phyloP scores from a whole-genome alignment of 1,140 invertebrate species.

The Pseudomyrmex cubaensis region DNA sequence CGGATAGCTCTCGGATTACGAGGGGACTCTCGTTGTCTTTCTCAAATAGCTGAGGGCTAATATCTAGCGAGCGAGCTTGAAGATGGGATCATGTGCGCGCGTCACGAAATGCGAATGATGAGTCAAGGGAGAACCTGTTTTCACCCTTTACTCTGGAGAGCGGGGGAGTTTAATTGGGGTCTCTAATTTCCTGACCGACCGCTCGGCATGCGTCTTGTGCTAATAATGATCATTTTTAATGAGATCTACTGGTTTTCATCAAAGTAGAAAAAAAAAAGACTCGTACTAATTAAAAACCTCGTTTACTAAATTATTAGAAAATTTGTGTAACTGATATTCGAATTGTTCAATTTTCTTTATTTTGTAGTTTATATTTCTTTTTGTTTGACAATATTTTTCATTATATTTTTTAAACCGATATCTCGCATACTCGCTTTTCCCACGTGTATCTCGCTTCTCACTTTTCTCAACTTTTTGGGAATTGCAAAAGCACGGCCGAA shows the following conservation, averaged over 20 bases:
- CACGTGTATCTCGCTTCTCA: conserved; percentile 25
- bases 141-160: conserved; percentile 55
- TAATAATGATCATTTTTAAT: conserved; percentile 53
- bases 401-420: not conserved
- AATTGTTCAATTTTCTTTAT: not conserved
- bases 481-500: conserved; percentile 12
- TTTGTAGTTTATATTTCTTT: not conserved
- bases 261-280: not conserved
- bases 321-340: not conserved
- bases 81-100: conserved; percentile 21
- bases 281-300: not conserved
- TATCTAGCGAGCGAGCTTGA: conserved; percentile 7
- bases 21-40: conserved; percentile 54
- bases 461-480: conserved; percentile 15
- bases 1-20: conserved; percentile 69
- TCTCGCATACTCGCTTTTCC: conserved; percentile 1
- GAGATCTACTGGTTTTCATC: not conserved
- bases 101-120: conserved; percentile 31
- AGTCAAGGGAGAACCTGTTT: conserved; percentile 64
- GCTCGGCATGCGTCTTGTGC: conserved; percentile 5
- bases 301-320: conserved; percentile 7
- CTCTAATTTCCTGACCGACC: conserved; percentile 48
- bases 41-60: conserved; percentile 68
- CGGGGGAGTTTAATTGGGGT: conserved; percentile 53
- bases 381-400: not conserved